Evolutionary conservation across 2,113 vertebrate genomes (phyloP).

Genomic region (Oncorhynchus clarkii): DNA sequence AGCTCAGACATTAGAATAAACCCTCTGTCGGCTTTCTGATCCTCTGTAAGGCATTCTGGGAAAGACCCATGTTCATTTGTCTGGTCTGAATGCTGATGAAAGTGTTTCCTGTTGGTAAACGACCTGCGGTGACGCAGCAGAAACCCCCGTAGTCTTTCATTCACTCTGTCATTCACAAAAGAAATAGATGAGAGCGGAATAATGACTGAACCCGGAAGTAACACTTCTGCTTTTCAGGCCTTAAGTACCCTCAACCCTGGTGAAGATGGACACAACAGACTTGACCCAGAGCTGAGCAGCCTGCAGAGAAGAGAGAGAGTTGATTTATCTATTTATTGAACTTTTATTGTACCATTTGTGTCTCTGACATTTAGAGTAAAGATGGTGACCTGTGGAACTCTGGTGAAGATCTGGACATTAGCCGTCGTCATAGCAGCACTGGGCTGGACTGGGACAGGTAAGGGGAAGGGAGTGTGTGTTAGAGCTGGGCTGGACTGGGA

Average conservation of each 20-base stretch:
- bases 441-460: not conserved
- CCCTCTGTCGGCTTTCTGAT: not conserved
- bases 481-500: too few species aligned
- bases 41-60: not conserved
- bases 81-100: conserved; percentile 20
- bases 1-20: not conserved
- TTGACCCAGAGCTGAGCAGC: too few species aligned
- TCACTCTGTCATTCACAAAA: not conserved
- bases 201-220: conserved; percentile 13
- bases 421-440: conserved; percentile 7
- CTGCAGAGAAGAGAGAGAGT: conserved; percentile 12
- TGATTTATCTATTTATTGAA: not conserved
- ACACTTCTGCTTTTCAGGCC: conserved; percentile 46
- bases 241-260: not conserved
- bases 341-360: not conserved
- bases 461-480: too few species aligned
- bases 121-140: not conserved
- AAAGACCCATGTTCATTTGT: not conserved
- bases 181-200: not conserved
- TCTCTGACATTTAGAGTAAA: conserved; percentile 10
- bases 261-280: not conserved
- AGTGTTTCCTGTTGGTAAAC: conserved; percentile 25
- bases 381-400: conserved; percentile 28
- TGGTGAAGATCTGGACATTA: conserved; percentile 27
- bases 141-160: not conserved